Evolutionary conservation across 2,888 invertebrate genomes (phyloP), one percentile per base, ranked within the genome.

Genomic region (Micropterix aruncella): DNA sequence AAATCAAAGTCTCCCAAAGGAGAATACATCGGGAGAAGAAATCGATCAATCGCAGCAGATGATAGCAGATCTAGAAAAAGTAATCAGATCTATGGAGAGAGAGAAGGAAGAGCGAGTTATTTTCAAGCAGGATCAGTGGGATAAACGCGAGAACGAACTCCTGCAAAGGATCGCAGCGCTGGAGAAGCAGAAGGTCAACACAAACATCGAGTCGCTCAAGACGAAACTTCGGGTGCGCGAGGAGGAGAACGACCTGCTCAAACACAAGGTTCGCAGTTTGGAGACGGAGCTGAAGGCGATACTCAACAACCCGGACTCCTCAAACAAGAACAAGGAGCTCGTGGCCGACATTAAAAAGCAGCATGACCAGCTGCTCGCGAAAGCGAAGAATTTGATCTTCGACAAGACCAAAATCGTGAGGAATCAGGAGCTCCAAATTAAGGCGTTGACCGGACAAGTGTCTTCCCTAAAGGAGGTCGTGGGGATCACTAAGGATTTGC

Each of bases 391-490:
- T 9, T 71, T 83, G 59, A 75, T 83, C 41, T 82, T 83, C 58
- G 84, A 85, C 57, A 83, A 83, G 60, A 81, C 80, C 1, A 83
- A 83, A 63, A 73, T 80, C 54, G 80, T 81, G 50, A 80, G 80
- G 56, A 84, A 84, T 58, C 83, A 87, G 56, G 87, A 88, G 57
- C 68, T 83, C 51, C 86, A 87, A 61, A 84, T 87, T 44, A 74
- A 75, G 47, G 85, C 85, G 0, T 60, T 84, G 41, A 75, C 67
- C 18, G 75, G 75, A 4, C 85, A 89, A 60, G 81, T 86, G 4
- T 70, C 75, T 38, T 84, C 87, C 1, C 65, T 88, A 19, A 87
- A 86, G 58, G 87, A 89, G 56, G 87, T 89, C 39, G 77, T 86
- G n/a, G 63, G 72, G 7, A 85, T 89, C 47, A 87, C 88, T 2